Percentiles rank a stretch among this genome's conserved stretches.
These are phyloP conservation scores for Drosophila lacicola DNA, from an alignment of 2,888 invertebrate genomes.

Conservation along the genomic window DNA sequence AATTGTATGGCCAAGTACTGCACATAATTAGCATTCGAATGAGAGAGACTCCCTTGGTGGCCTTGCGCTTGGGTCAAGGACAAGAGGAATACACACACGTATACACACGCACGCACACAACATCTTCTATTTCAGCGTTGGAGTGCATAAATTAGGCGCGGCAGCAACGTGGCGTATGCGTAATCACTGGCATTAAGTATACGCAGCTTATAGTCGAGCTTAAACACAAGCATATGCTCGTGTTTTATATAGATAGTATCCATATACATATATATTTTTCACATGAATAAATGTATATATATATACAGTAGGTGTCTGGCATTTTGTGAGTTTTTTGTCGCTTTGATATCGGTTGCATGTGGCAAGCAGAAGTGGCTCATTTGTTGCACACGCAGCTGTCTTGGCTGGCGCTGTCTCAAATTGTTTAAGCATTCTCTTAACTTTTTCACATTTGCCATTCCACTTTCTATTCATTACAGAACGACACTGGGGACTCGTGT, in stretches of 20 bases:
- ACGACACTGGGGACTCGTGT: slow-evolving; percentile 91
- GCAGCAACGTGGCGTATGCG: slow-evolving; percentile 63
- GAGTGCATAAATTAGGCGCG: slow-evolving; percentile 51
- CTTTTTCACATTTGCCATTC: slow-evolving; percentile 18
- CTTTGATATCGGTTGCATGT: slow-evolving; percentile 24
- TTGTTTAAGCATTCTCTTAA: slow-evolving; percentile 4
- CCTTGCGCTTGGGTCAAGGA: slow-evolving; percentile 37
- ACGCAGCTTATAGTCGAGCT: slow-evolving; percentile 45
- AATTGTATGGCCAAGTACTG: not conserved
- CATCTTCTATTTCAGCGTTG: slow-evolving; percentile 34
- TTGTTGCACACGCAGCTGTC: slow-evolving; percentile 21
- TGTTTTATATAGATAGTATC: not conserved
- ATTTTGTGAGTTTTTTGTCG: not conserved
- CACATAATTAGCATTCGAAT: not conserved
- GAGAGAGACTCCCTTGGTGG: not conserved
- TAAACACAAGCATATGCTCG: slow-evolving; percentile 1
- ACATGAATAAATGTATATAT: not conserved
- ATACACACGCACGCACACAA: slow-evolving; percentile 28
- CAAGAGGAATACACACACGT: slow-evolving; percentile 20
- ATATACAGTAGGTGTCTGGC: slow-evolving; percentile 1
- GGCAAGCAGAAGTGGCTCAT: slow-evolving; percentile 50
- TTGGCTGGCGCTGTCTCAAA: not conserved
- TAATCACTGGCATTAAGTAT: slow-evolving; percentile 64
- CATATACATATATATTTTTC: not conserved
- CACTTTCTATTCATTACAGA: slow-evolving; percentile 86